Evolutionary conservation across 2,888 invertebrate genomes (phyloP).

Genomic region (Sarcophaga variegata): DNA sequence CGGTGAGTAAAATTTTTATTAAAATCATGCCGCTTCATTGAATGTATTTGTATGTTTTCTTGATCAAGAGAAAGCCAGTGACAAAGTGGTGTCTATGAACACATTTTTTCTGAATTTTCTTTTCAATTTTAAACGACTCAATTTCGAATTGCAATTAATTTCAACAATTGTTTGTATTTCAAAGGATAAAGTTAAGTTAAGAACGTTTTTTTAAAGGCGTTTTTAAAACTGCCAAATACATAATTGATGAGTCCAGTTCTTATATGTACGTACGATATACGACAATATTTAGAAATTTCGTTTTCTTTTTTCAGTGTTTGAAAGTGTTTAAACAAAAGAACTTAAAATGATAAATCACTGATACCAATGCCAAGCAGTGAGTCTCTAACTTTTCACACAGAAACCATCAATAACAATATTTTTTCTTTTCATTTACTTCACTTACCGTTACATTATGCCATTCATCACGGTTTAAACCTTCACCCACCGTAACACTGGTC

Average conservation of each 20-base stretch:
- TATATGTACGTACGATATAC: not conserved
- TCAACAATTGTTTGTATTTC: too few species aligned
- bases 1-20: too few species aligned
- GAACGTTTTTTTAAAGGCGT: not conserved
- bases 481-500: constrained; percentile 91
- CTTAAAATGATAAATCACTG: constrained; percentile 25
- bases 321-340: constrained; percentile 25
- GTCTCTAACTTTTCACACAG: not conserved
- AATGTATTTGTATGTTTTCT: too few species aligned
- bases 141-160: too few species aligned
- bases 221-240: constrained; percentile 30
- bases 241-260: constrained; percentile 39
- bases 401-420: not conserved
- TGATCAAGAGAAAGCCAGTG: too few species aligned
- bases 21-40: too few species aligned
- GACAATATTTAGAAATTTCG: not conserved
- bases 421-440: constrained; percentile 38
- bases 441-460: constrained; percentile 93
- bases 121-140: too few species aligned
- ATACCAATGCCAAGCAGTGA: not conserved
- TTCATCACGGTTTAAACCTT: constrained; percentile 93
- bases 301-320: not conserved
- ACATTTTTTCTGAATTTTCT: too few species aligned
- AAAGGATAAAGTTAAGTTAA: not conserved
- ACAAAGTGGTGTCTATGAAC: too few species aligned